Percentiles rank a stretch among this genome's conserved stretches.
These are phyloP conservation scores for Chondrosia reniformis DNA, from an alignment of 37 sponge, comb jelly and placozoan species.

Conservation along the genomic window DNA sequence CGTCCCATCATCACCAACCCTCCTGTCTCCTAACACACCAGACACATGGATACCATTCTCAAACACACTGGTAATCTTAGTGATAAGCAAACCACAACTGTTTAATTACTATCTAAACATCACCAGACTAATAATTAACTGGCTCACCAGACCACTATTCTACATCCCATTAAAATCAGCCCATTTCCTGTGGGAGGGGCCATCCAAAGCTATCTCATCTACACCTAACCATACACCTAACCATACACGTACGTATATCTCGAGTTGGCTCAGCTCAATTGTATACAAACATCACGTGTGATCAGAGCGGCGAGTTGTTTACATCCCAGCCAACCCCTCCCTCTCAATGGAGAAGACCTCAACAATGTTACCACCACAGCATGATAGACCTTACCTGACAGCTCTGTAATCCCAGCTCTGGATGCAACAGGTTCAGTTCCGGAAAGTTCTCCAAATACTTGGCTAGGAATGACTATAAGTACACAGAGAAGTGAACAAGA, in stretches of 20 bases:
- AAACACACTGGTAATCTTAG: not conserved
- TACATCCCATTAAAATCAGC: too few relatives aligned
- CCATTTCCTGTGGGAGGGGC: too few relatives aligned
- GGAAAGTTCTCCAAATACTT: slow-evolving; percentile 15
- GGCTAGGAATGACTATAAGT: not conserved
- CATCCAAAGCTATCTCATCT: too few relatives aligned
- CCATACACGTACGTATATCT: too few relatives aligned
- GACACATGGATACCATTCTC: not conserved
- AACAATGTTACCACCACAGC: not conserved
- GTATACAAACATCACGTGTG: too few relatives aligned
- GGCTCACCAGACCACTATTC: too few relatives aligned
- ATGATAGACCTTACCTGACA: not conserved
- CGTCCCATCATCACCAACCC: slow-evolving; percentile 11
- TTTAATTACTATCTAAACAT: too few relatives aligned
- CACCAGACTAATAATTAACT: too few relatives aligned
- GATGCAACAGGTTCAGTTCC: not conserved
- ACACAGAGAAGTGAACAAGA: not conserved
- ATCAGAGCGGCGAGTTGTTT: too few relatives aligned
- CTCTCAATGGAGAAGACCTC: not conserved
- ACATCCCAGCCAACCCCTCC: not conserved
- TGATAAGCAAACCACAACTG: too few relatives aligned
- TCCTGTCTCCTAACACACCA: not conserved
- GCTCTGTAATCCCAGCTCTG: not conserved
- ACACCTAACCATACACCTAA: too few relatives aligned
- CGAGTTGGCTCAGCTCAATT: too few relatives aligned